Evolutionary conservation across 2,888 invertebrate species (phyloP), one percentile per base, ranked within the genome.

Genomic region (Drosophila ustulata): DNA sequence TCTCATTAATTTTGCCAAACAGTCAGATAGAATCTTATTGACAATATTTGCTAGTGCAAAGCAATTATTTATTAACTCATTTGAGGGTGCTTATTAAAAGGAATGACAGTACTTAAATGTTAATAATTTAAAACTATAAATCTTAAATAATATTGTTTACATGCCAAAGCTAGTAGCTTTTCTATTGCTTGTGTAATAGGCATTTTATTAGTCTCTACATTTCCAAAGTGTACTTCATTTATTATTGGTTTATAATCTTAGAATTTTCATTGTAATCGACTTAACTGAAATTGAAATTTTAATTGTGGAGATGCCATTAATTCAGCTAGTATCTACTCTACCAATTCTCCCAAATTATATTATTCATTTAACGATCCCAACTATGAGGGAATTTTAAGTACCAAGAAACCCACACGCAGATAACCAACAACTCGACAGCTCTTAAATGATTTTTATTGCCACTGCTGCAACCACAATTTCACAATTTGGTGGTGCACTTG

Each of bases 401-500:
- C 39, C 28, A n/a, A 32, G 18, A 37, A n/a, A 39, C 68, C 51
- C 75, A 47, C 67, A 66, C 49, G 49, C 13, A n/a, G 49, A 18
- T 57, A 43, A 59, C 34, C 26, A 32, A n/a, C 18, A 26, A 30
- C 30, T 37, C 46, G 45, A 26, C 50, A 46, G 53, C 41, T 49
- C 61, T 61, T 56, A 30, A 66, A 51, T 23, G 41, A 37, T 47
- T 66, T 72, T 80, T 59, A 68, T 59, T 80, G 68, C 52, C 81
- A 67, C 25, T 59, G 66, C 47, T 41, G 37, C 59, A 64, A 57
- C 9, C 39, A 3, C 45, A 70, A 70, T 79, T 79, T 52, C 71
- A 62, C 63, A 74, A 70, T 65, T 78, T 56, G 23, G 32, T 51
- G 39, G 1, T 41, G 34, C 47, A 65, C 45, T 50, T 18, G 25